A percentile compares a stretch with the other conserved stretches of the same genome.
These are phyloP conservation scores for Athene noctua DNA, from an alignment of 2,113 vertebrate species.

Conservation along the genomic window DNA sequence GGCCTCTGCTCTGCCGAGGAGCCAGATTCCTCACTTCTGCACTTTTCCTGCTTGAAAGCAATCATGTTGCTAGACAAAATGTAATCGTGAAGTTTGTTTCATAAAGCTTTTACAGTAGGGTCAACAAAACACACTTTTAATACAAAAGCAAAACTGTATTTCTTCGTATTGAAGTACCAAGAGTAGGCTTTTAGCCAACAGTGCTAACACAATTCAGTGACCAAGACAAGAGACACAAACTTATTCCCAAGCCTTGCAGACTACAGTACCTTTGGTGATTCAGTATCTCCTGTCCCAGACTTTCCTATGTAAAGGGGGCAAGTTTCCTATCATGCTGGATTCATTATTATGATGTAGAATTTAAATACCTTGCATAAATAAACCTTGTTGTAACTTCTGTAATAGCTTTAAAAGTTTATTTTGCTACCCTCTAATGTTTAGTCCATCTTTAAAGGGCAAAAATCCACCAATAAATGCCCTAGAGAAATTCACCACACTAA, in stretches of 20 bases:
- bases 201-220: neutral
- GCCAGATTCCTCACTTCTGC: neutral
- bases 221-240: accelerated
- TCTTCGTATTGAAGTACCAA: neutral
- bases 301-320: neutral
- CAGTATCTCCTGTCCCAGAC: neutral
- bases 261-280: neutral
- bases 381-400: neutral
- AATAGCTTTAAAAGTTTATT: neutral
- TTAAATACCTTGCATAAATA: neutral
- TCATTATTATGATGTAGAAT: neutral
- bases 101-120: neutral
- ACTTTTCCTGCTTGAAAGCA: neutral
- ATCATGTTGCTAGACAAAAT: neutral
- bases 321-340: neutral
- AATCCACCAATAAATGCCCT: neutral
- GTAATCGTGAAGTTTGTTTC: neutral
- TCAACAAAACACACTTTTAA: neutral
- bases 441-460: neutral
- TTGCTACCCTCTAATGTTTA: neutral
- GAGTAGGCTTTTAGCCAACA: neutral
- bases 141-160: neutral
- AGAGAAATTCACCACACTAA: neutral
- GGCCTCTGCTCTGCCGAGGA: neutral
- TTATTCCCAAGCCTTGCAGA: neutral